These are phyloP conservation scores for Episyrphus balteatus DNA, from an alignment of 1,140 invertebrate species.

Conservation along the genomic window DNA sequence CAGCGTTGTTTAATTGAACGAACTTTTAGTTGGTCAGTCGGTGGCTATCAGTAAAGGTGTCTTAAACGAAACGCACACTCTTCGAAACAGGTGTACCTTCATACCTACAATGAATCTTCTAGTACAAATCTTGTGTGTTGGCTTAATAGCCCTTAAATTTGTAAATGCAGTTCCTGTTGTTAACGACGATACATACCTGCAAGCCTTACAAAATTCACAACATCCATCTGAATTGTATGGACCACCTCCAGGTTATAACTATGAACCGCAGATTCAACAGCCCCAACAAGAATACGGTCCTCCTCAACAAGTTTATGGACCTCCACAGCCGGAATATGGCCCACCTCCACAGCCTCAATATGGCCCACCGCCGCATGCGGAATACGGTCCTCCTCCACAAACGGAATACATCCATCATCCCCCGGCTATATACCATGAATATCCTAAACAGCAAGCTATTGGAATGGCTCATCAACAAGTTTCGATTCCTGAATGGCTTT, in stretches of 20 bases:
- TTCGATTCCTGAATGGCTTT: slow-evolving; percentile 41
- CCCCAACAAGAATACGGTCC: slow-evolving; percentile 32
- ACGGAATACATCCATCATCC: slow-evolving; percentile 28
- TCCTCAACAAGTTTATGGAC: slow-evolving; percentile 24
- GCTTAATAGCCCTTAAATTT: too few species aligned
- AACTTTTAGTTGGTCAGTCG: too few species aligned
- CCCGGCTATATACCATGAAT: slow-evolving; percentile 14
- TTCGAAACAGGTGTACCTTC: too few species aligned
- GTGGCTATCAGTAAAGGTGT: too few species aligned
- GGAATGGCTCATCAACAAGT: slow-evolving; percentile 17
- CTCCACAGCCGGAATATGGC: slow-evolving; percentile 26
- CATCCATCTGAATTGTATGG: slow-evolving; percentile 28
- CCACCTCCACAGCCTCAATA: slow-evolving; percentile 31
- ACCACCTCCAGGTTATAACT: slow-evolving; percentile 33
- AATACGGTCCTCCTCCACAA: slow-evolving; percentile 41
- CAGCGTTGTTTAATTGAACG: too few species aligned
- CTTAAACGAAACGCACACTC: too few species aligned
- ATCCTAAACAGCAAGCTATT: slow-evolving; percentile 23
- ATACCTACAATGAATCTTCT: too few species aligned
- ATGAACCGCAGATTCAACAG: slow-evolving; percentile 24
- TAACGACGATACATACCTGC: slow-evolving; percentile 36
- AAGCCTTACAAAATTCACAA: slow-evolving; percentile 38
- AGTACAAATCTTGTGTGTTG: too few species aligned
- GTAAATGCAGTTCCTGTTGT: too few species aligned
- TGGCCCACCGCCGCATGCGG: slow-evolving; percentile 30